phyloP scores from a whole-genome alignment of 1,140 invertebrate genomes.

The Mylabris phalerata region DNA sequence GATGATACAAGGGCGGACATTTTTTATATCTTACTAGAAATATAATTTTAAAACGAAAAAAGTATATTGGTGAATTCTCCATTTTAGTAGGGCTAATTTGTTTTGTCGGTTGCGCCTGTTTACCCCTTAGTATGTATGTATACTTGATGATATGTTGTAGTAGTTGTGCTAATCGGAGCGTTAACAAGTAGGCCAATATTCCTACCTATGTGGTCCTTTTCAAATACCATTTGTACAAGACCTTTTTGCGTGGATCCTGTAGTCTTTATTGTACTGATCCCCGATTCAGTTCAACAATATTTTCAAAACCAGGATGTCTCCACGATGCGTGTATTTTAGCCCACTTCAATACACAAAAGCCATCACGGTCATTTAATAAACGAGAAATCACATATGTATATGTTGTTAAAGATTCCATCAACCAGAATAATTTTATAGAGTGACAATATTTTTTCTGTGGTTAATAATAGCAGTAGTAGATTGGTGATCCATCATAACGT shows the following conservation, averaged over 20 bases:
- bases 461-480: neutral
- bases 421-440: conserved; percentile 14
- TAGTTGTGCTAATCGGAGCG: conserved; percentile 1
- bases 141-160: neutral
- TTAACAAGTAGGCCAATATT: conserved; percentile 17
- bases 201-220: conserved; percentile 20
- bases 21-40: too few species aligned
- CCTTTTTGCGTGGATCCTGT: conserved; percentile 1
- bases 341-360: neutral
- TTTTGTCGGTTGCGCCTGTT: conserved; percentile 4
- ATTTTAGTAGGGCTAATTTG: neutral
- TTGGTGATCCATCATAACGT: conserved; percentile 1
- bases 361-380: neutral
- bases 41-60: too few species aligned
- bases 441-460: conserved; percentile 6
- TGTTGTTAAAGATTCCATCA: conserved; percentile 5
- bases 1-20: too few species aligned
- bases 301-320: conserved; percentile 9
- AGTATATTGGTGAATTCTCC: too few species aligned
- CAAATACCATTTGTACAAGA: conserved; percentile 11
- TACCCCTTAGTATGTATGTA: conserved; percentile 6
- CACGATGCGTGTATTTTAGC: conserved; percentile 2
- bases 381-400: neutral
- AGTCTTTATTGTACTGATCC: neutral
- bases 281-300: neutral